Percentiles rank a stretch among this genome's conserved stretches.
These are phyloP conservation scores for Tychaedon coryphoeus DNA, from an alignment of 2,113 vertebrate species.

Conservation along the genomic window DNA sequence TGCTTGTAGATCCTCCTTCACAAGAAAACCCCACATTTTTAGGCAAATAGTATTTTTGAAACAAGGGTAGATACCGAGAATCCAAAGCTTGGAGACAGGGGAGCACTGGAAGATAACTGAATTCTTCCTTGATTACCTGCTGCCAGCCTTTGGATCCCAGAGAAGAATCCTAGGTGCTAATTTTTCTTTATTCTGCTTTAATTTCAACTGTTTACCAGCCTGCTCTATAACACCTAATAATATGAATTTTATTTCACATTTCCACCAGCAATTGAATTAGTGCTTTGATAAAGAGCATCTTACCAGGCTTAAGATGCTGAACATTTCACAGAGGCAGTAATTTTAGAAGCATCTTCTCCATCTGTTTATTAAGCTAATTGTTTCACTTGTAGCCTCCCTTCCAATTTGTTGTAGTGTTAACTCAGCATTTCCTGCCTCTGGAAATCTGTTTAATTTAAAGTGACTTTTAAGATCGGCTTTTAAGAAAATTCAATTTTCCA, in stretches of 20 bases:
- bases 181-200: neutral
- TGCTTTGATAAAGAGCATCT: neutral
- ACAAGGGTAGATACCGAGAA: neutral
- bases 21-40: rapidly evolving
- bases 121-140: neutral
- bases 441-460: neutral
- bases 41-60: neutral
- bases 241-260: neutral
- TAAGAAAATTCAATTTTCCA: neutral
- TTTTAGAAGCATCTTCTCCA: neutral
- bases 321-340: neutral
- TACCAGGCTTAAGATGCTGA: neutral
- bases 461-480: neutral
- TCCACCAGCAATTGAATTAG: neutral
- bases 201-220: neutral
- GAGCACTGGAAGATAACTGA: neutral
- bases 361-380: slow-evolving; percentile 38
- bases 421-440: slow-evolving; percentile 21
- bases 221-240: neutral
- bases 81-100: neutral
- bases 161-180: neutral
- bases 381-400: neutral
- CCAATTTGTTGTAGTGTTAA: neutral
- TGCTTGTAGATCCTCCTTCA: neutral
- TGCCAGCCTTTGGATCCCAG: neutral